A percentile compares a stretch with the other conserved stretches of the same genome.
phyloP scores from a whole-genome alignment of 2,888 invertebrate genomes.

The Mimumesa dahlbomi region DNA sequence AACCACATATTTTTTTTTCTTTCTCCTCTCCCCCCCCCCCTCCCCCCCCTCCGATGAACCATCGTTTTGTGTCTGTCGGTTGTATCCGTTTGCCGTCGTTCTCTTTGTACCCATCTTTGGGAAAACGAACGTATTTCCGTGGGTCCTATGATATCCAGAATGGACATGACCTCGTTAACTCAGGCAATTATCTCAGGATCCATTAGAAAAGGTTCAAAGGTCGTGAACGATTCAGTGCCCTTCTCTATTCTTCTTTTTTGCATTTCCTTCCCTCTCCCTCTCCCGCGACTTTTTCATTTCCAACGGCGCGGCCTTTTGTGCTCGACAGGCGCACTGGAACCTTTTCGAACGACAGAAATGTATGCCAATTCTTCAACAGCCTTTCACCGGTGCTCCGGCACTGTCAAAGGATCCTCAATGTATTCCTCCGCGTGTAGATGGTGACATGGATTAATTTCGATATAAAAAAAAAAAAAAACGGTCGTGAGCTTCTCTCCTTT shows the following conservation, averaged over 20 bases:
- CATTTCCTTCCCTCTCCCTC: slow-evolving; percentile 34
- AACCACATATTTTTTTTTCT: not conserved
- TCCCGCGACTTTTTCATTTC: slow-evolving; percentile 44
- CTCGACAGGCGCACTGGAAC: slow-evolving; percentile 26
- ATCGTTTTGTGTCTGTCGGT: too few relatives aligned
- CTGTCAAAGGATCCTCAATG: slow-evolving; percentile 39
- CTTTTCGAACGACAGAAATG: slow-evolving; percentile 54
- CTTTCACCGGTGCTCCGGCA: slow-evolving; percentile 44
- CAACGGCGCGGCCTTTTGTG: slow-evolving; percentile 36
- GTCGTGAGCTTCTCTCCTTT: not conserved
- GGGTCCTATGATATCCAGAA: not conserved
- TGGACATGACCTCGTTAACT: slow-evolving; percentile 36
- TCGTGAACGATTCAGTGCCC: slow-evolving; percentile 7
- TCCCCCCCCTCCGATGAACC: too few relatives aligned
- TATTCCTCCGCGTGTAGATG: slow-evolving; percentile 36
- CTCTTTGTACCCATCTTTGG: not conserved
- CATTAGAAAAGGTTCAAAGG: slow-evolving; percentile 26
- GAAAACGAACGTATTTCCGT: not conserved
- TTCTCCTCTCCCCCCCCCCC: not conserved
- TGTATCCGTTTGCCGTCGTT: too few relatives aligned
- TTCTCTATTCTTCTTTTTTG: slow-evolving; percentile 27
- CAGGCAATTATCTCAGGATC: slow-evolving; percentile 42
- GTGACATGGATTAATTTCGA: slow-evolving; percentile 52
- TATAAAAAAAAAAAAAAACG: slow-evolving; percentile 7
- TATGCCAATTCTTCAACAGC: slow-evolving; percentile 50